These are phyloP conservation scores for Patiria miniata DNA, from an alignment of 35 echinoderm and acorn worm genomes.

Conservation along the genomic window DNA sequence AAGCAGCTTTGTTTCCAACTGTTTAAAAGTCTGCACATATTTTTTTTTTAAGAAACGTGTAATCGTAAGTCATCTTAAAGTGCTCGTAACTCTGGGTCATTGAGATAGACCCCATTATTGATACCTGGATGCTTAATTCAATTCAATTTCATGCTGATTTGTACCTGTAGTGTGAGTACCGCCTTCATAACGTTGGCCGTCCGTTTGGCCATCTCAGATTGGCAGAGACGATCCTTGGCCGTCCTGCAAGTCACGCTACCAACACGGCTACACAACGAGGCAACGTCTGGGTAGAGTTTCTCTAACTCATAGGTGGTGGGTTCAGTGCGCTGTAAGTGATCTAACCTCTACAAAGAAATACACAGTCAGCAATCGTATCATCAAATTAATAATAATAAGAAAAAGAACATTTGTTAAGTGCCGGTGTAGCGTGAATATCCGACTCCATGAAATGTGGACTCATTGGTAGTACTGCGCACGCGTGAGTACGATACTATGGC, in stretches of 20 bases:
- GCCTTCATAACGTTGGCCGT: slow-evolving; percentile 94
- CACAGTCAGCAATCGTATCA: background rate
- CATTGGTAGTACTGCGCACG: no score
- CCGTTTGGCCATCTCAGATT: slow-evolving; percentile 84
- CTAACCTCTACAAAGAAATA: slow-evolving; percentile 37
- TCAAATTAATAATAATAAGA: background rate
- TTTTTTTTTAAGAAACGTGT: no score
- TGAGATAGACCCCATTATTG: no score
- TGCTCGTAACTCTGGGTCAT: no score
- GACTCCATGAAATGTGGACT: no score
- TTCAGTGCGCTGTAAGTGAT: slow-evolving; percentile 53
- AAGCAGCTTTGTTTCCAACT: no score
- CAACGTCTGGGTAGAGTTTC: slow-evolving; percentile 87
- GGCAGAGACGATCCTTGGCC: slow-evolving; percentile 88
- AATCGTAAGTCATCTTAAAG: no score
- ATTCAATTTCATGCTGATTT: no score
- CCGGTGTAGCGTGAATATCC: background rate
- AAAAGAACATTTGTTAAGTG: background rate
- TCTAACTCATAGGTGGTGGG: slow-evolving; percentile 78
- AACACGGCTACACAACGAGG: slow-evolving; percentile 86
- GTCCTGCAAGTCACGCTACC: slow-evolving; percentile 58
- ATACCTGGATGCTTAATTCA: no score
- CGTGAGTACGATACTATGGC: no score
- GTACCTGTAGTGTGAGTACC: slow-evolving; percentile 83
- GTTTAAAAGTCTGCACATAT: no score